Percentiles rank a stretch among this genome's conserved stretches.
Conservation (phyloP, 2,113 vertebrate genomes). For the Toxotes chatareus region DNA sequence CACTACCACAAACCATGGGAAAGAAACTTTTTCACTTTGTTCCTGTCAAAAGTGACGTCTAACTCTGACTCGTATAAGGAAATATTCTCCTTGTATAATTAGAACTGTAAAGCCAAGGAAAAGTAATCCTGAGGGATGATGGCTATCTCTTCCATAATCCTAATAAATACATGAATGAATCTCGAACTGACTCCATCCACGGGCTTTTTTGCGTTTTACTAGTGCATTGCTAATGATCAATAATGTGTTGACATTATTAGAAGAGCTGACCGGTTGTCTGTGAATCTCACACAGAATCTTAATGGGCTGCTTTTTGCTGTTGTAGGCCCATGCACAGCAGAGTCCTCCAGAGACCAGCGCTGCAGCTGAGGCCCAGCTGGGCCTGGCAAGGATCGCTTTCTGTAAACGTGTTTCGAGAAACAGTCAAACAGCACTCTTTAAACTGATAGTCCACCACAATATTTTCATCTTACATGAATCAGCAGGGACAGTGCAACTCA, state of each 20-base stretch:
- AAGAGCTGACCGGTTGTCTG: conserved; percentile 42
- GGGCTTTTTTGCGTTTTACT: conserved; percentile 9
- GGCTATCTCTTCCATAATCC: not conserved
- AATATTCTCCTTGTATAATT: not conserved
- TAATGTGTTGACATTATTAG: conserved; percentile 46
- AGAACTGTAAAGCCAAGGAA: not conserved
- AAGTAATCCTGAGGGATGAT: not conserved
- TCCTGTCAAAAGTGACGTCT: not conserved
- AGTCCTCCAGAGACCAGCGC: conserved; percentile 60
- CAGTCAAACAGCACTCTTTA: not conserved
- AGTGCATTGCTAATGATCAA: conserved; percentile 59
- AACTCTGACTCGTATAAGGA: not conserved
- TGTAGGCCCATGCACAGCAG: conserved; percentile 23
- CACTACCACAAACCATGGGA: not conserved
- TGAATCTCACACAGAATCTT: conserved; percentile 67
- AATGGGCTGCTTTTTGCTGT: conserved; percentile 70
- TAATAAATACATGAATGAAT: not conserved
- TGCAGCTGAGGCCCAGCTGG: conserved; percentile 65
- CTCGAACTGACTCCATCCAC: conserved; percentile 10
- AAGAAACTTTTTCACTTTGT: not conserved
- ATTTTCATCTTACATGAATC: not conserved
- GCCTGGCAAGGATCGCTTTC: not conserved
- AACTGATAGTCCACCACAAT: conserved; percentile 1
- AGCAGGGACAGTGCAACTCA: too few relatives aligned
- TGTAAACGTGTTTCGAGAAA: not conserved